Evolutionary conservation across 1,140 invertebrate genomes (phyloP).

Genomic region (Pachyrhynchus sulphureomaculatus): DNA sequence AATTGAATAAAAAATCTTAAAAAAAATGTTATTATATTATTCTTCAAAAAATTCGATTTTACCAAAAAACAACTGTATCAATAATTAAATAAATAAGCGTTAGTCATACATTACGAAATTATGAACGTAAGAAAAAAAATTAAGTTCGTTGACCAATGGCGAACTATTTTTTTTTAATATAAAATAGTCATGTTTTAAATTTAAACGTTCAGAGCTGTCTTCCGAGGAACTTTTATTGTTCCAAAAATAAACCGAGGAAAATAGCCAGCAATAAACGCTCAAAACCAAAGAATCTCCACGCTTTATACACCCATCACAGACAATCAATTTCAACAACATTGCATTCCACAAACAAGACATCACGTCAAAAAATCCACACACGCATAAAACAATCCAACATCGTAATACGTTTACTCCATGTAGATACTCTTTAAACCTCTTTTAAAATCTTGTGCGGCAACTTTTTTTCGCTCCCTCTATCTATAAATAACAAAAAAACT

Average conservation of each 20-base stretch:
- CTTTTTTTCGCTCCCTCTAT: slow-evolving; percentile 27
- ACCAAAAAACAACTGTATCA: too few species aligned
- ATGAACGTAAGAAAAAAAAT: too few species aligned
- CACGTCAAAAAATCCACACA: slow-evolving; percentile 39
- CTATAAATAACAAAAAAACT: slow-evolving; percentile 44
- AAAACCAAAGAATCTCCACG: neutral
- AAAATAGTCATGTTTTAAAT: too few species aligned
- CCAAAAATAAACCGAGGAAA: neutral
- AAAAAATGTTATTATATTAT: too few species aligned
- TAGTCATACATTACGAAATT: too few species aligned
- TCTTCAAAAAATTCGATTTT: too few species aligned
- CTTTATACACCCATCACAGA: slow-evolving; percentile 12
- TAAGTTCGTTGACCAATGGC: too few species aligned
- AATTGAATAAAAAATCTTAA: too few species aligned
- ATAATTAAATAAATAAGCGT: too few species aligned
- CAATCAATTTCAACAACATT: slow-evolving; percentile 23
- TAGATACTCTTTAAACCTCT: slow-evolving; percentile 10
- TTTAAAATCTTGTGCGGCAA: slow-evolving; percentile 16
- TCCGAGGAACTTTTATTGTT: neutral
- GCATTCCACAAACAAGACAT: slow-evolving; percentile 44
- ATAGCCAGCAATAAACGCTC: slow-evolving; percentile 10
- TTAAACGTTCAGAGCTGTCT: too few species aligned
- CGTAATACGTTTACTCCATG: slow-evolving; percentile 27
- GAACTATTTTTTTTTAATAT: too few species aligned
- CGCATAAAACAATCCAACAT: slow-evolving; percentile 27